Evolutionary conservation across 2,797 vertebrate genomes (phyloP).

Genomic region (Geotrypetes seraphini): DNA sequence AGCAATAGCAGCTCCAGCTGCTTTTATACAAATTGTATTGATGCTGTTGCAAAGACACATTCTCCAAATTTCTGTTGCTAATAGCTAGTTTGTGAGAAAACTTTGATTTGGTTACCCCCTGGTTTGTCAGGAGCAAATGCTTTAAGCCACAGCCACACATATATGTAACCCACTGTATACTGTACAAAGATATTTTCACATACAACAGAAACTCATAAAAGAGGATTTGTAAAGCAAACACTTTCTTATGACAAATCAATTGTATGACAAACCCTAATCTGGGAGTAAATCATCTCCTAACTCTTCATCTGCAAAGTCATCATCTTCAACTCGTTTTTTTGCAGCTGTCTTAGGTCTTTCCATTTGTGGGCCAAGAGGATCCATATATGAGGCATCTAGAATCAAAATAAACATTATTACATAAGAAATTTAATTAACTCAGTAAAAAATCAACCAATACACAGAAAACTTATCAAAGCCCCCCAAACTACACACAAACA

Average conservation of each 20-base stretch:
- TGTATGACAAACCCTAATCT: no score
- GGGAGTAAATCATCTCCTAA: conserved; percentile 90
- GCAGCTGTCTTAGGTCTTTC: conserved; percentile 90
- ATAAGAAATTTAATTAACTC: no score
- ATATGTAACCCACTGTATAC: not conserved
- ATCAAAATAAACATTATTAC: conserved; percentile 15
- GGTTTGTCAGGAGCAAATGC: no score
- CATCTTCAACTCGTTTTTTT: conserved; percentile 72
- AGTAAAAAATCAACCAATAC: no score
- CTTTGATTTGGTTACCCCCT: no score
- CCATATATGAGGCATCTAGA: conserved; percentile 81
- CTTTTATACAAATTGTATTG: no score
- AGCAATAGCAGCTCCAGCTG: no score
- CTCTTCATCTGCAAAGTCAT: conserved; percentile 90
- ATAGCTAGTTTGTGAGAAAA: no score
- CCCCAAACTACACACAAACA: no score
- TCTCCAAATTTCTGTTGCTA: no score
- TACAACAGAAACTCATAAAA: conserved; percentile 12
- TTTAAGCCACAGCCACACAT: conserved; percentile 15
- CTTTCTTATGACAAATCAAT: not conserved
- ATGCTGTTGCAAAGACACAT: no score
- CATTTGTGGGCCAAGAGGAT: conserved; percentile 83
- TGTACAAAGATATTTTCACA: conserved; percentile 1
- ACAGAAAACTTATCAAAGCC: no score
- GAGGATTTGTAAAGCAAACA: not conserved